phyloP scores from a whole-genome alignment of 2,888 invertebrate genomes.

The Leucania comma region DNA sequence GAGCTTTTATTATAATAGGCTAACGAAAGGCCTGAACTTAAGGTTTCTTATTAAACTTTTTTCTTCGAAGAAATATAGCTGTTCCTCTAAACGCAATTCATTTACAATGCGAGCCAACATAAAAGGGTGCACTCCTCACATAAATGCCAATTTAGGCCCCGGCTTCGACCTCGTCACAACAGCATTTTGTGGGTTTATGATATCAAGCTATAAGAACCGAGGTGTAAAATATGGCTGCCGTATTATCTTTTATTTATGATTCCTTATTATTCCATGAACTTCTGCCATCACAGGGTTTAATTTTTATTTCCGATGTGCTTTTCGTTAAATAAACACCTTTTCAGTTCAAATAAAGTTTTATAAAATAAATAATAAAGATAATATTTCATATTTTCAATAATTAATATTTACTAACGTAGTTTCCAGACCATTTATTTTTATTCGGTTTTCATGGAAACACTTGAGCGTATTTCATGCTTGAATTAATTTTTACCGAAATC shows the following conservation, averaged over 20 bases:
- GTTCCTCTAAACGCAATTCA: constrained; percentile 22
- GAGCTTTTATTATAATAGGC: neutral
- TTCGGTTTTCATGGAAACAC: neutral
- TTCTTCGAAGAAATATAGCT: constrained; percentile 9
- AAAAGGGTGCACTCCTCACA: constrained; percentile 39
- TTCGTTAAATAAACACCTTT: neutral
- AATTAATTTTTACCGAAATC: constrained; percentile 2
- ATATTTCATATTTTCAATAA: neutral
- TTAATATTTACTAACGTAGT: neutral
- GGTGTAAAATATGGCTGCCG: constrained; percentile 36
- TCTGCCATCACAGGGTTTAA: constrained; percentile 16
- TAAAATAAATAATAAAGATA: neutral
- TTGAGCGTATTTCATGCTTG: neutral
- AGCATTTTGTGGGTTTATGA: constrained; percentile 42
- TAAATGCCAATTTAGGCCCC: constrained; percentile 51
- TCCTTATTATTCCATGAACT: constrained; percentile 15
- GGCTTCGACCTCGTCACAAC: constrained; percentile 40
- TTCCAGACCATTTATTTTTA: neutral
- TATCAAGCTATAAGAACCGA: constrained; percentile 35
- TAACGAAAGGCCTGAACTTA: neutral
- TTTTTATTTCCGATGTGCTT: constrained; percentile 4
- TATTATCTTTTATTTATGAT: constrained; percentile 31
- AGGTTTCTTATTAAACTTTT: constrained; percentile 4
- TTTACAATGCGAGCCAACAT: constrained; percentile 20
- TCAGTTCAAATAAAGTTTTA: neutral